Evolutionary conservation across 2,113 vertebrate species (phyloP).

Genomic region (Entomyzon cyanotis): DNA sequence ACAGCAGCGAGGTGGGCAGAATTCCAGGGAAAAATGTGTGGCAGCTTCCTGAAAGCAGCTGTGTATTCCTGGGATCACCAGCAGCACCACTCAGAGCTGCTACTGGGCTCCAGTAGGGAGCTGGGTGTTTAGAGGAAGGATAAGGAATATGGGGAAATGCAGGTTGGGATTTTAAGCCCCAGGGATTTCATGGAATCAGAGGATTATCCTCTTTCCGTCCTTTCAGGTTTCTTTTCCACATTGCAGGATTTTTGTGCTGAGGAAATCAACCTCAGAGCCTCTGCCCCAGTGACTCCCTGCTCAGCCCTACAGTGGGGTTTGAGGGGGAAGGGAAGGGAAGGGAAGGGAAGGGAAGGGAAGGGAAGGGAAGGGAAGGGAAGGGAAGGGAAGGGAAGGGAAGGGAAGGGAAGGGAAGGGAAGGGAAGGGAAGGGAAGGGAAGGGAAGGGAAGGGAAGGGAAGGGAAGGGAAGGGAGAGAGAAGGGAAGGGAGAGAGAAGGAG

Average conservation of each 20-base stretch:
- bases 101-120: rapidly evolving
- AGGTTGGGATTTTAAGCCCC: background rate
- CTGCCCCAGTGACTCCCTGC: no score
- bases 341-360: background rate
- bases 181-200: background rate
- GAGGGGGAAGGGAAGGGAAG: no score
- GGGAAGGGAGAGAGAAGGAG: no score
- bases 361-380: no score
- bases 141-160: rapidly evolving
- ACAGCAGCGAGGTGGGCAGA: background rate
- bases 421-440: no score
- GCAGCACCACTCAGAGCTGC: background rate
- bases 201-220: background rate
- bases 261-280: background rate
- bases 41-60: background rate
- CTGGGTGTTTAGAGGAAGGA: background rate
- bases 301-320: rapidly evolving
- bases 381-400: background rate
- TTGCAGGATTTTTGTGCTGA: background rate
- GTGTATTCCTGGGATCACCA: background rate
- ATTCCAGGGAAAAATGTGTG: background rate
- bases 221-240: background rate
- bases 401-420: no score
- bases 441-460: no score
- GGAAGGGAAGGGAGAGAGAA: no score